Evolutionary conservation across 2,888 invertebrate species (phyloP).

Genomic region (Volucella bombylans): DNA sequence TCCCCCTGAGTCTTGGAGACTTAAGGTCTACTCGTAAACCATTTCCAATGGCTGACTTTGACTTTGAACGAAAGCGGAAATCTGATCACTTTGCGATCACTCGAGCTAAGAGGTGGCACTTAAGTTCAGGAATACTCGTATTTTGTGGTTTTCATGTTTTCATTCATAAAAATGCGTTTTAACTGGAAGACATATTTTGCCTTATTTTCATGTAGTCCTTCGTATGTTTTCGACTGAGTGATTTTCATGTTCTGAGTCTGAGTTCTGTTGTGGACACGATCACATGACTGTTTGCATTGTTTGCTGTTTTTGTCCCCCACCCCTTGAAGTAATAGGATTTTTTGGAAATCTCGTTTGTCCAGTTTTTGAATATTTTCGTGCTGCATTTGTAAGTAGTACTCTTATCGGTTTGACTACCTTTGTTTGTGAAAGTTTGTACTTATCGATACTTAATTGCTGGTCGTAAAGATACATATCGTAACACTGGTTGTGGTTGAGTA

Average conservation of each 20-base stretch:
- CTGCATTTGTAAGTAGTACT: neutral
- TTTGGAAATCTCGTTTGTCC: constrained; percentile 13
- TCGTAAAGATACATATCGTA: too few relatives aligned
- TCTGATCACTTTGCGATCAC: constrained; percentile 28
- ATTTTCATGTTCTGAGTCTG: too few relatives aligned
- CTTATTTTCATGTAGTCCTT: too few relatives aligned
- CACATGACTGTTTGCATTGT: constrained; percentile 15
- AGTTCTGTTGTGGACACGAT: neutral
- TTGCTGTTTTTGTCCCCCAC: neutral
- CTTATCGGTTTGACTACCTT: neutral
- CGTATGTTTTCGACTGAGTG: too few relatives aligned
- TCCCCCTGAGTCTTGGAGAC: constrained; percentile 23
- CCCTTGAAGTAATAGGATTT: neutral
- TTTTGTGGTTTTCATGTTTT: constrained; percentile 19
- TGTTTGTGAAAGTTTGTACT: neutral
- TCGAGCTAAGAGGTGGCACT: neutral
- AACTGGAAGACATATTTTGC: too few relatives aligned
- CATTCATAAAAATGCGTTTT: constrained; percentile 5
- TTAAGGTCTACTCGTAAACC: constrained; percentile 23
- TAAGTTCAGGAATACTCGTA: neutral
- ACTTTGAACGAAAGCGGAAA: constrained; percentile 32
- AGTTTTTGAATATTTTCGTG: neutral
- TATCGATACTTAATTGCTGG: too few relatives aligned
- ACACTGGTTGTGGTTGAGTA: too few relatives aligned
- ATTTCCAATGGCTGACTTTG: constrained; percentile 53